Percentiles rank a stretch among this genome's conserved stretches.
Conservation (phyloP, 2,888 invertebrate species). For the Cyclophora punctaria region DNA sequence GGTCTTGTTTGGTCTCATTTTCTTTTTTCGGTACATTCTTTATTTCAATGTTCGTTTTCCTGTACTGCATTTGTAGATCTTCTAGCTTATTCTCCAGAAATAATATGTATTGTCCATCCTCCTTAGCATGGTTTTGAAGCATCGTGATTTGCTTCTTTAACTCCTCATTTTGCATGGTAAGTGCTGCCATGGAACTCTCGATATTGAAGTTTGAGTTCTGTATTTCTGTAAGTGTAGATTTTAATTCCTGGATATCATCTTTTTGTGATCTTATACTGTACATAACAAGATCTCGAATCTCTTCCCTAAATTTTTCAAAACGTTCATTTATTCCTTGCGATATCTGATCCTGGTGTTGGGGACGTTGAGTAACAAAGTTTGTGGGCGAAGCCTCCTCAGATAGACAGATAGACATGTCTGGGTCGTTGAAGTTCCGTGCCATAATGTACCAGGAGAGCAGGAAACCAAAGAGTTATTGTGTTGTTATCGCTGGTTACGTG, state of each 20-base stretch:
- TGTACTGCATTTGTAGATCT: conserved; percentile 6
- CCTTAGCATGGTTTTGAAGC: neutral
- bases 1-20: conserved; percentile 11
- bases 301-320: too few species aligned
- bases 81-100: conserved; percentile 6
- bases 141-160: neutral
- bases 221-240: conserved; percentile 1
- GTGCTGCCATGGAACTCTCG: conserved; percentile 3
- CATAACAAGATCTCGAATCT: neutral
- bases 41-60: conserved; percentile 13
- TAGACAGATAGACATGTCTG: too few species aligned
- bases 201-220: conserved; percentile 1
- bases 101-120: neutral
- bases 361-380: too few species aligned
- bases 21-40: conserved; percentile 14
- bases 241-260: neutral
- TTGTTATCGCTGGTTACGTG: too few species aligned
- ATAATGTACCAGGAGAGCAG: too few species aligned
- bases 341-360: too few species aligned
- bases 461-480: too few species aligned
- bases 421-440: too few species aligned
- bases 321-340: too few species aligned
- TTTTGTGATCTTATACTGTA: neutral
- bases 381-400: too few species aligned
- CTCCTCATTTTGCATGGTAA: conserved; percentile 3